Base-by-base conservation (phyloP, 2,888 invertebrate species). In the Pemphredon lugubris region DNA sequence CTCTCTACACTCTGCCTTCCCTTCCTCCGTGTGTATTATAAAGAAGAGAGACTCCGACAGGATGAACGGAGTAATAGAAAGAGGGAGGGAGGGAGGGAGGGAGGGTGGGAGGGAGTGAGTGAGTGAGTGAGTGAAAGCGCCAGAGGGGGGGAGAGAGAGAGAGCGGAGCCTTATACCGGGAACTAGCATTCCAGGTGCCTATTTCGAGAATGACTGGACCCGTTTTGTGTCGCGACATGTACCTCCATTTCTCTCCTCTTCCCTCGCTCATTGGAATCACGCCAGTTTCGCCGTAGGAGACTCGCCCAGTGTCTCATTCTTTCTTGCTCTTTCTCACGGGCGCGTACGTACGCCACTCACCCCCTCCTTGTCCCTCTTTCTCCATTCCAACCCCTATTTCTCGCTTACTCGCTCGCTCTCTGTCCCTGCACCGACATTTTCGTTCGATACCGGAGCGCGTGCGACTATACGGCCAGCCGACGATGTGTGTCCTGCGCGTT, bases 151-250 rank as follows among this genome's bases (percentile, higher is more conserved):
- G 2, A 50, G 44, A 6, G 6, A 51, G 37, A 14, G 58, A 18
- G 26, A 58, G 20, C 6, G 11, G 7, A 21, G 30, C 42, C 18
- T 20, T 51, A 30, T 45, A 50, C 58, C 57, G 42, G 61, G 77
- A 55, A 66, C 47, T 54, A 66, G 45, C 77, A 79, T 79, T 79
- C 79, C 81, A 79, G 64, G 60, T 66, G 75, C 70, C 79, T 79
- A 79, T 79, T 81, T 81, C 79, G 73, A 67, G 79, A 79, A 81
- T 71, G 81, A 71, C 78, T 73, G 73, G 75, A 71, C 75, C 65
- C 75, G 72, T 77, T 77, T 80, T 75, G 53, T 72, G 77, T 79
- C 72, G 75, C 77, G 75, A 64, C 70, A 37, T 54, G 57, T 74
- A 60, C 54, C 69, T 45, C 58, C 48, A 9, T 64, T 20, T 26